Conservation (phyloP, 2,888 invertebrate genomes). For the Periphyllus acericola region DNA sequence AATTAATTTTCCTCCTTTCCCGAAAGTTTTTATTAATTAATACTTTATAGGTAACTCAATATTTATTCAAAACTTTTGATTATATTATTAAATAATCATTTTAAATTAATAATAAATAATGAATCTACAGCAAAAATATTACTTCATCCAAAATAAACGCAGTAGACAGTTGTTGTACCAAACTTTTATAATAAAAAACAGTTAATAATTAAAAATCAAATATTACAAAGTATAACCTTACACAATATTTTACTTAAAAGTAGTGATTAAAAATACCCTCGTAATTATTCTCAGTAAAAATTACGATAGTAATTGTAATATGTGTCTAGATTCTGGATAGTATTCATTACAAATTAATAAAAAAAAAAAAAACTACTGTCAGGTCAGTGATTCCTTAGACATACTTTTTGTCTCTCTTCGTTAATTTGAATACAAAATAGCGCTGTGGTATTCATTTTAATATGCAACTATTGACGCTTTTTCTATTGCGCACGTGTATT, state of each 20-base stretch:
- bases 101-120: conserved; percentile 20
- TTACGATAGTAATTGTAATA: neutral
- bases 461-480: neutral
- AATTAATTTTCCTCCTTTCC: conserved; percentile 11
- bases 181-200: conserved; percentile 17
- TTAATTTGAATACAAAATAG: neutral
- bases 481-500: neutral
- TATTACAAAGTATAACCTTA: neutral
- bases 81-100: conserved; percentile 33
- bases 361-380: neutral
- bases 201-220: conserved; percentile 10
- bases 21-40: conserved; percentile 27
- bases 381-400: neutral
- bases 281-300: neutral
- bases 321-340: no score
- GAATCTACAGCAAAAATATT: neutral
- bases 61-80: conserved; percentile 41
- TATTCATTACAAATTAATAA: neutral
- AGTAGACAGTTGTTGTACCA: neutral
- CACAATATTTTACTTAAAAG: neutral
- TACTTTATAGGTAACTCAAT: conserved; percentile 18
- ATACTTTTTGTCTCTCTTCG: neutral
- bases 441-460: neutral
- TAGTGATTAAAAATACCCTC: neutral
- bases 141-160: neutral